phyloP scores from a whole-genome alignment of 2,113 vertebrate species.

The Sciurus niger region DNA sequence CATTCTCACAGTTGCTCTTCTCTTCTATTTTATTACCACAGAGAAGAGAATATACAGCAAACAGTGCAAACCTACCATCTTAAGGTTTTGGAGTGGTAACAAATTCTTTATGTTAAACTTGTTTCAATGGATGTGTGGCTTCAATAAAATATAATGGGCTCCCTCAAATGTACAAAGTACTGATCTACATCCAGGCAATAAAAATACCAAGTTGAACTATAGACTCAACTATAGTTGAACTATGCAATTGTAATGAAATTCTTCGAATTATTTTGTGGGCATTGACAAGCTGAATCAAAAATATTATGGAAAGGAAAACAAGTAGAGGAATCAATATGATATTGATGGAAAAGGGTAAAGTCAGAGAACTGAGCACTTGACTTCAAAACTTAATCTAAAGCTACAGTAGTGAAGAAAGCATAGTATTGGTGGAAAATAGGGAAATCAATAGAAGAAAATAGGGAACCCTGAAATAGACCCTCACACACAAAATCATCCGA shows the following conservation, averaged over 20 bases:
- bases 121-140: neutral
- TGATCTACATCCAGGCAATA: neutral
- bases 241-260: neutral
- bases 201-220: neutral
- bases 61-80: neutral
- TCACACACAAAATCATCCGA: neutral
- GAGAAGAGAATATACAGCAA: neutral
- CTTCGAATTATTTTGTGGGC: neutral
- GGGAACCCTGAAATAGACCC: neutral
- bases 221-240: neutral
- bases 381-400: neutral
- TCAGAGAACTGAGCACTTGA: neutral
- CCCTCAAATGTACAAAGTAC: neutral
- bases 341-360: neutral
- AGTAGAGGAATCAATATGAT: neutral
- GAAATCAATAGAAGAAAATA: neutral
- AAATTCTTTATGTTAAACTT: neutral
- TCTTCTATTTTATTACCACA: neutral
- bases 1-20: neutral
- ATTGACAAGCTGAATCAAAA: neutral
- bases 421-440: neutral
- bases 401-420: neutral
- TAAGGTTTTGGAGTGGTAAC: neutral
- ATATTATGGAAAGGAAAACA: conserved; percentile 20
- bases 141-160: neutral